These are phyloP conservation scores for Aurelia coerulea DNA, from an alignment of 30 jellyfish, hydroid and myxozoan species.

Conservation along the genomic window DNA sequence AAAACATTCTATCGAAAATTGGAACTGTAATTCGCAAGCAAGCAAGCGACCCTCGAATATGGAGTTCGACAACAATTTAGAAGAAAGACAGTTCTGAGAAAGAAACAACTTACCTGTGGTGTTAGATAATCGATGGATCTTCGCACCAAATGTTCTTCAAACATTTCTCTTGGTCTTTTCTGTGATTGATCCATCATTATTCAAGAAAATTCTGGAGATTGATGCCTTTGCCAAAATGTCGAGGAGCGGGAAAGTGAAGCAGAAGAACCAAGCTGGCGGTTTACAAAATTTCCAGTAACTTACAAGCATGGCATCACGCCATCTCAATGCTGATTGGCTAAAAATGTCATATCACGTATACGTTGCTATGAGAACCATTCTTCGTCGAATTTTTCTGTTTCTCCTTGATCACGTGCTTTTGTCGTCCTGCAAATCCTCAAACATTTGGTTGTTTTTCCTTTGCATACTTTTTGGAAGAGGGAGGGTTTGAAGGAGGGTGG, in stretches of 20 bases:
- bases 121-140: conserved; percentile 58
- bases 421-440: background rate
- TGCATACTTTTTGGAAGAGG: too few species aligned
- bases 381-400: background rate
- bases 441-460: too few species aligned
- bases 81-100: background rate
- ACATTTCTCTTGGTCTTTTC: conserved; percentile 38
- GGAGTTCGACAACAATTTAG: conserved; percentile 12
- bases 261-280: too few species aligned
- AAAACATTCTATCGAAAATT: conserved; percentile 62
- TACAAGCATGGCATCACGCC: conserved; percentile 4
- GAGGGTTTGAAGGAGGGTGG: too few species aligned
- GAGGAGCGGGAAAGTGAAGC: too few species aligned
- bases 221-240: too few species aligned
- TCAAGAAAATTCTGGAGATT: too few species aligned
- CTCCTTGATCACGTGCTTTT: background rate
- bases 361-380: conserved; percentile 16
- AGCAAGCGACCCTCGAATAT: conserved; percentile 30
- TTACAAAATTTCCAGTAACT: too few species aligned
- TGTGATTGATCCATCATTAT: background rate
- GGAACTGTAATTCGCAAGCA: conserved; percentile 30
- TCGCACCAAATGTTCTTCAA: conserved; percentile 42
- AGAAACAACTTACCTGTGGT: conserved; percentile 53
- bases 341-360: background rate
- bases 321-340: conserved; percentile 11